Evolutionary conservation across 2,888 invertebrate genomes (phyloP).

Genomic region (Lydus trimaculatus): DNA sequence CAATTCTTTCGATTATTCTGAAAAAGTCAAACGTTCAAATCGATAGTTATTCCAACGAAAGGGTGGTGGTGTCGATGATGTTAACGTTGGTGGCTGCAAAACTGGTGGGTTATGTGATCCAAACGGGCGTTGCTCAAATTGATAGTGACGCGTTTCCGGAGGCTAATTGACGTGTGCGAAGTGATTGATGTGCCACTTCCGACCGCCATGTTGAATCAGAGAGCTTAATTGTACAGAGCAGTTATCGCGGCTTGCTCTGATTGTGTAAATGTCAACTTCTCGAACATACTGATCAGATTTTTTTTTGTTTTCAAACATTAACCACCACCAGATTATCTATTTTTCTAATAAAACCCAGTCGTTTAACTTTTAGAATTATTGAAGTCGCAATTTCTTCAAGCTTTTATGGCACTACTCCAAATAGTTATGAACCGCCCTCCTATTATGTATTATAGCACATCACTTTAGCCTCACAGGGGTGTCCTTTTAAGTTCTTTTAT

Average conservation of each 20-base stretch:
- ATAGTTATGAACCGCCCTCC: constrained; percentile 1
- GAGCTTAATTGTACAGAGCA: constrained; percentile 56
- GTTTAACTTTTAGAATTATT: not conserved
- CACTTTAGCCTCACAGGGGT: constrained; percentile 35
- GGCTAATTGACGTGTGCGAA: constrained; percentile 62
- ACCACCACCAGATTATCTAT: not conserved
- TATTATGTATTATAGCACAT: constrained; percentile 28
- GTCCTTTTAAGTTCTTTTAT: constrained; percentile 54
- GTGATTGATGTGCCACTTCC: constrained; percentile 61
- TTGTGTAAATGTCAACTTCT: constrained; percentile 45
- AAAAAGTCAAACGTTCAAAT: constrained; percentile 39
- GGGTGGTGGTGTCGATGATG: constrained; percentile 9
- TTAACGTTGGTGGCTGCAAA: not conserved
- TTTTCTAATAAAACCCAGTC: not conserved
- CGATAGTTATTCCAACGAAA: constrained; percentile 30
- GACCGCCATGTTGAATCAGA: constrained; percentile 59
- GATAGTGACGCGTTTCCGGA: constrained; percentile 62
- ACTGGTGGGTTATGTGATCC: constrained; percentile 56
- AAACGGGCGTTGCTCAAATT: constrained; percentile 58
- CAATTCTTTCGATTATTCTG: constrained; percentile 27
- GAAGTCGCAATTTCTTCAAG: not conserved
- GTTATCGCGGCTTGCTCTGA: constrained; percentile 37
- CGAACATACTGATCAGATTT: constrained; percentile 21
- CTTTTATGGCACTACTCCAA: not conserved
- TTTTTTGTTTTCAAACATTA: not conserved